A percentile compares a stretch with the other conserved stretches of the same genome.
These are phyloP conservation scores for Acanthococcus lagerstroemiae DNA, from an alignment of 2,888 invertebrate genomes.

Conservation along the genomic window DNA sequence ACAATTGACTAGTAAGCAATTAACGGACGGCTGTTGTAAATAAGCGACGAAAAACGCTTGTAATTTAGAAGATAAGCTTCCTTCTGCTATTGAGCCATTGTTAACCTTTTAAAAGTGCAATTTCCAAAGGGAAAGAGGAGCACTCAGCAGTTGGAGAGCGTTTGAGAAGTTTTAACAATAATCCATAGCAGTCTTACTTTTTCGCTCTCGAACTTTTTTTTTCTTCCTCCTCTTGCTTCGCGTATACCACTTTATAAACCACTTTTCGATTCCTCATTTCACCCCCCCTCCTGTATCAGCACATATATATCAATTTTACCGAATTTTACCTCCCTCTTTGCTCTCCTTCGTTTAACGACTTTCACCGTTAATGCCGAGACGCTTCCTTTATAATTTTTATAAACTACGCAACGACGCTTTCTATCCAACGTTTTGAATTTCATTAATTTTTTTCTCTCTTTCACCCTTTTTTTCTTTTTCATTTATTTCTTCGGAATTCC, in stretches of 20 bases:
- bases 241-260: conserved; percentile 25
- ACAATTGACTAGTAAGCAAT: conserved; percentile 25
- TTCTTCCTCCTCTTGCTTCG: conserved; percentile 1
- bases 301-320: conserved; percentile 20
- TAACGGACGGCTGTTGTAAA: conserved; percentile 26
- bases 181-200: conserved; percentile 20
- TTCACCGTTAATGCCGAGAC: conserved; percentile 24
- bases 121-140: conserved; percentile 23
- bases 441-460: conserved; percentile 21
- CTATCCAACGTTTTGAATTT: conserved; percentile 27
- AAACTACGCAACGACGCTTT: conserved; percentile 22
- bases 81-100: conserved; percentile 25
- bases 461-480: conserved; percentile 9
- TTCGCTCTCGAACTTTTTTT: conserved; percentile 21
- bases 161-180: conserved; percentile 26
- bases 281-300: neutral
- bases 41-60: conserved; percentile 17
- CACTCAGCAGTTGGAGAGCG: conserved; percentile 21
- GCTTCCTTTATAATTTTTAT: conserved; percentile 24
- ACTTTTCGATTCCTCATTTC: conserved; percentile 20
- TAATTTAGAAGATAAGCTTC: conserved; percentile 23
- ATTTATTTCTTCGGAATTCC: conserved; percentile 9
- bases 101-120: conserved; percentile 27
- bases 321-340: neutral
- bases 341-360: conserved; percentile 19